Percentiles rank a stretch among this genome's conserved stretches.
These are phyloP conservation scores for Branchinecta lynchi DNA, from an alignment of 1,140 invertebrate genomes.

Conservation along the genomic window DNA sequence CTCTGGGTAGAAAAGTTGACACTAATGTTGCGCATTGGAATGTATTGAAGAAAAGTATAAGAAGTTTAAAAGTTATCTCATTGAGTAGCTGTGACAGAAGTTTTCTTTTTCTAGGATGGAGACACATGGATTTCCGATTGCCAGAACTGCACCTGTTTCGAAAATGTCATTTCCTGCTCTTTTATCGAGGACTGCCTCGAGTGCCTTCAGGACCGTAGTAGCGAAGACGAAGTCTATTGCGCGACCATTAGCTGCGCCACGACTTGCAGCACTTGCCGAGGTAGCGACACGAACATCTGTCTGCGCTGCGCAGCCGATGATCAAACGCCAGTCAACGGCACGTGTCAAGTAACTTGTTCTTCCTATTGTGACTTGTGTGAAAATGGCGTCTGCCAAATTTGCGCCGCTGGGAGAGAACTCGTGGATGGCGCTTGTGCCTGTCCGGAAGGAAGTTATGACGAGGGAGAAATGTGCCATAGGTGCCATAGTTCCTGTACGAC, in stretches of 20 bases:
- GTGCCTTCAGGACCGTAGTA: neutral
- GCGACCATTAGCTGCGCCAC: neutral
- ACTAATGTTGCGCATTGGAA: neutral
- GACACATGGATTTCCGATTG: slow-evolving; percentile 2
- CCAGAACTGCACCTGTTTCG: neutral
- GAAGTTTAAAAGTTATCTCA: neutral
- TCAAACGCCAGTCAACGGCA: neutral
- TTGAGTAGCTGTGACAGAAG: neutral
- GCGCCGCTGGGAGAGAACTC: neutral
- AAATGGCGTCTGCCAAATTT: neutral
- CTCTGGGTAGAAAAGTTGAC: neutral
- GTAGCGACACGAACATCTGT: neutral
- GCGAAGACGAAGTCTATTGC: neutral
- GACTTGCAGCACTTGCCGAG: neutral
- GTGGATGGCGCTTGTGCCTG: neutral
- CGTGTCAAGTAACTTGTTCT: neutral
- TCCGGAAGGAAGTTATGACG: slow-evolving; percentile 1
- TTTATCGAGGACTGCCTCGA: slow-evolving; percentile 1
- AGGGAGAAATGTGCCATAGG: neutral
- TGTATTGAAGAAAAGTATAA: neutral
- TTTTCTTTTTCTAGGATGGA: neutral
- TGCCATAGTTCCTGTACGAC: neutral
- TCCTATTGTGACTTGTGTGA: neutral
- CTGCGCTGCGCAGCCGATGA: neutral
- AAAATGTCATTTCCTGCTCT: neutral